Base-by-base conservation (phyloP, 1,140 invertebrate species). In the Pissodes strobi region DNA sequence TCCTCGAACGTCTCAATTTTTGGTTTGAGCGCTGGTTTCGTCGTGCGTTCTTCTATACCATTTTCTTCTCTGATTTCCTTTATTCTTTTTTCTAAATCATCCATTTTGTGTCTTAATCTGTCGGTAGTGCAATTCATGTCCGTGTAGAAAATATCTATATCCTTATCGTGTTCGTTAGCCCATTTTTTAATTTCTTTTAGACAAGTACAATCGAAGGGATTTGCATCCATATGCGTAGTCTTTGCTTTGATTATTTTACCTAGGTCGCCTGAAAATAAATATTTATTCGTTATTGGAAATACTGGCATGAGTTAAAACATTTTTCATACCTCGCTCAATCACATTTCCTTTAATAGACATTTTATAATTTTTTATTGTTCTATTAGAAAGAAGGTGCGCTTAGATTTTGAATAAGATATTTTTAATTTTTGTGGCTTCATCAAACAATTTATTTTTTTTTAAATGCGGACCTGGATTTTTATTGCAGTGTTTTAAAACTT, bases 201-300 rank as follows among this genome's bases (percentile, higher is more conserved):
- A 55, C 70, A 72, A 1, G 63, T 49, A 37, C 58, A 66, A 0
- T 68, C 56, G 22, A 67, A 64, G 1, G 70, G 66, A 27, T 72
- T 72, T 17, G 22, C 41, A 48, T 67, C 65, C 3, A 72, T 49
- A 17, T 68, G 52, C 13, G 55, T 69, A 2, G 25, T 57, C 30
- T 67, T 34, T 5, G 60, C 69, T 53, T 64, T 64, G 5, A 71
- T 48, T 5, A 71, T 45, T 10, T 30, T 58, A 23, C 46, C 34
- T 10, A 69, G 39, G 18, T 69, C 38, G 17, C 39, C 53, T 57
- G n/a, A 17, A 57, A 57, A 48, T 18, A 17, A 19, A 45, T n/a
- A 45, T 18, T 19, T n/a, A n/a, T n/a, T n/a, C n/a, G n/a, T n/a
- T n/a, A n/a, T n/a, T n/a, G n/a, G n/a, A n/a, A n/a, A n/a, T n/a